Evolutionary conservation across 2,888 invertebrate species (phyloP).

Genomic region (Nebria brevicollis): DNA sequence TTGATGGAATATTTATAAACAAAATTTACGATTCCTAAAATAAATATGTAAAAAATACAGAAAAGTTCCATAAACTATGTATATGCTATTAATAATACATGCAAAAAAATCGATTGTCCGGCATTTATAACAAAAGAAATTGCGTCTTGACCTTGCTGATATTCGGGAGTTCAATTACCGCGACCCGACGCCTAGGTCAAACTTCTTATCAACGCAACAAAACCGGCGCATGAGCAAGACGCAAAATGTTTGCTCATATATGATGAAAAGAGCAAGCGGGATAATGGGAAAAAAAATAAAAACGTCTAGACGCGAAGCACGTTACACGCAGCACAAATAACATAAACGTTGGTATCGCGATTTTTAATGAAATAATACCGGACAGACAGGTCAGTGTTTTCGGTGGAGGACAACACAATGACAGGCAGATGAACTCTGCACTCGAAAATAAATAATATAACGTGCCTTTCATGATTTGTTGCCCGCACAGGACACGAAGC

Average conservation of each 20-base stretch:
- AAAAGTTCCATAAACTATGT: not conserved
- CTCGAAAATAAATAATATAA: constrained; percentile 23
- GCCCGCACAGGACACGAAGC: not conserved
- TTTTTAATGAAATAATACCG: constrained; percentile 18
- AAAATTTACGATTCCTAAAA: not conserved
- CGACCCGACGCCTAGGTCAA: constrained; percentile 11
- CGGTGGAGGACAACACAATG: constrained; percentile 25
- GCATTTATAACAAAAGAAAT: not conserved
- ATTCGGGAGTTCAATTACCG: constrained; percentile 10
- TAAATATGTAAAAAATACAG: not conserved
- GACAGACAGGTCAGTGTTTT: constrained; percentile 14
- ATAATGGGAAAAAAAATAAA: constrained; percentile 8
- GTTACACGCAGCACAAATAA: not conserved
- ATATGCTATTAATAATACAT: not conserved
- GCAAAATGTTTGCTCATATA: not conserved
- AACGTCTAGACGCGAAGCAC: constrained; percentile 11
- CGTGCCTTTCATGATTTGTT: not conserved
- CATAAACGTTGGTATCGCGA: not conserved
- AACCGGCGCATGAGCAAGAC: not conserved
- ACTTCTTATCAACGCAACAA: constrained; percentile 11
- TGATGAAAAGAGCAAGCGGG: not conserved
- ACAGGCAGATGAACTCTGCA: constrained; percentile 37
- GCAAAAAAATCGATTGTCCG: not conserved
- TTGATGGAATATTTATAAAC: too few species aligned
- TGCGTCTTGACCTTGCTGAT: constrained; percentile 10